Evolutionary conservation across 2,797 vertebrate genomes (phyloP).

Genomic region (Chromobotia macracanthus): DNA sequence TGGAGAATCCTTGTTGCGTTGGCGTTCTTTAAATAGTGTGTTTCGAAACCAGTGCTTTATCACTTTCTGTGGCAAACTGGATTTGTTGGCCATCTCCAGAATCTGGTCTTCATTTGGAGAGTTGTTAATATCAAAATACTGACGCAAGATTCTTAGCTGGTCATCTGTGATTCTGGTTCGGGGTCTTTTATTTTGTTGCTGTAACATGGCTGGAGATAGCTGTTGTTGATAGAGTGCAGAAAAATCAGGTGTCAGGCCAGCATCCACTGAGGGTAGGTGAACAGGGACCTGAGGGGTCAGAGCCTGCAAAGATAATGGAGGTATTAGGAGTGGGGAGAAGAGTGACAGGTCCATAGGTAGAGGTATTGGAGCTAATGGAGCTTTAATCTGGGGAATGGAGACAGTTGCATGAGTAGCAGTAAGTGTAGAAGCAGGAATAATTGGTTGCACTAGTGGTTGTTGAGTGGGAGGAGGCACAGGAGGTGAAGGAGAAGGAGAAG

Average conservation of each 20-base stretch:
- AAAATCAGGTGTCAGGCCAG: slow-evolving; percentile 84
- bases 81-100: slow-evolving; percentile 92
- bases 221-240: slow-evolving; percentile 95
- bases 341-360: slow-evolving; percentile 93
- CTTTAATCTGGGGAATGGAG: slow-evolving; percentile 75
- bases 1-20: slow-evolving; percentile 97
- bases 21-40: slow-evolving; percentile 97
- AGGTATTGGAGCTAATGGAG: slow-evolving; percentile 71
- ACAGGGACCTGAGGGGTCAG: slow-evolving; percentile 82
- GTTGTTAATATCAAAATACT: slow-evolving; percentile 98
- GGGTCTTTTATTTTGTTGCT: slow-evolving; percentile 93
- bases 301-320: slow-evolving; percentile 88
- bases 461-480: slow-evolving; percentile 70
- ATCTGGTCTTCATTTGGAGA: slow-evolving; percentile 97
- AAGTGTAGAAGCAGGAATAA: slow-evolving; percentile 71
- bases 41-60: slow-evolving; percentile 99
- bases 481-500: slow-evolving; percentile 73
- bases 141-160: slow-evolving; percentile 88
- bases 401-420: slow-evolving; percentile 77
- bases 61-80: slow-evolving; percentile 93
- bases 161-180: slow-evolving; percentile 95
- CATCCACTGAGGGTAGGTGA: slow-evolving; percentile 84
- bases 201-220: slow-evolving; percentile 75
- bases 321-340: slow-evolving; percentile 92
- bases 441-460: slow-evolving; percentile 74